Base-by-base conservation (phyloP, 2,113 vertebrate genomes). In the Lasiurus borealis region DNA sequence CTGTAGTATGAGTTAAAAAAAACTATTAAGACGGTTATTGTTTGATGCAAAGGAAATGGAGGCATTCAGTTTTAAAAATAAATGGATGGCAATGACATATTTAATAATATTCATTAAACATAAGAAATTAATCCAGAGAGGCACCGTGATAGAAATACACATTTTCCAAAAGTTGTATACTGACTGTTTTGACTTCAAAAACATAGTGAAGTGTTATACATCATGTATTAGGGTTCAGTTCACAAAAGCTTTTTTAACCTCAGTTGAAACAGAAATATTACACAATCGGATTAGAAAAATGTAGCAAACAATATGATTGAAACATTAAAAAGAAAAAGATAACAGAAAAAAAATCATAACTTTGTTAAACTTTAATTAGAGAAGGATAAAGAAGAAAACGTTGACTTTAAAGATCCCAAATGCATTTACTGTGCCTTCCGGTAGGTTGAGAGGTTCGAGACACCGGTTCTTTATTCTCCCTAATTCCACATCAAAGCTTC, bases 401-500 rank as follows among this genome's bases (percentile, higher is more conserved):
- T 31, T 91, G 46, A 78, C 19, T 91, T 91, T 68, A 93, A 93
- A 64, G 34, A 57, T 7, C 4, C 15, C 34, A 19, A 87, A 46
- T 59, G 44, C 16, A 95, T 92, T 95, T 83, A n/a, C 12, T 57
- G n/a, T 89, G 9, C 36, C 66, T 94, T 94, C 93, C 48, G 66
- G 7, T 76, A 8, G 48, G 16, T 73, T 73, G 90, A 90, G 21
- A 87, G 16, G 29, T 48, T 80, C 31, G 72, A 80, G 75, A 44
- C 59, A 82, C 21, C 57, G 31, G 18, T 64, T 92, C 25, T 91
- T 97, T 85, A 77, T 68, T 90, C 80, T 59, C 12, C 72, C 15
- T 97, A 96, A 95, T 92, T 97, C 85, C 27, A 94, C 81, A 95
- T 93, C 88, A 97, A 90, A 96, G 88, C 68, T 57, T 80, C 31